Evolutionary conservation across 2,888 invertebrate species (phyloP).

Genomic region (Chrysolina oricalcia): DNA sequence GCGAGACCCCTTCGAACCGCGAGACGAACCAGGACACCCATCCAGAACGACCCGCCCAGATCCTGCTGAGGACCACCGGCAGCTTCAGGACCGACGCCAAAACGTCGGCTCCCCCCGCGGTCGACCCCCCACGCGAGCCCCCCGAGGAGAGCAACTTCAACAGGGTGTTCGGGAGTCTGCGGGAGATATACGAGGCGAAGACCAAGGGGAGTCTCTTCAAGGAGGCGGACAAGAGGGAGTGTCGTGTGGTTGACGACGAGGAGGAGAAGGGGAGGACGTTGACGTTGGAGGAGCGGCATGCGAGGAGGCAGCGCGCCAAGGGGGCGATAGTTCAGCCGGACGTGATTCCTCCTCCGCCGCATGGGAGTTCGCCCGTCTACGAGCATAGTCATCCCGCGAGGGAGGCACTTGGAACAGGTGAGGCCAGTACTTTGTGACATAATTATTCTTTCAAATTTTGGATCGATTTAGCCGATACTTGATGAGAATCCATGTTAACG

Average conservation of each 20-base stretch:
- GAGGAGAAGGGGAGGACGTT: constrained; percentile 78
- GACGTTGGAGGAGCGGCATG: constrained; percentile 83
- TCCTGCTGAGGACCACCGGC: constrained; percentile 80
- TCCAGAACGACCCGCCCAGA: constrained; percentile 74
- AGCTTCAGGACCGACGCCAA: constrained; percentile 78
- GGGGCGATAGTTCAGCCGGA: constrained; percentile 77
- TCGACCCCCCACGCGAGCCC: constrained; percentile 55
- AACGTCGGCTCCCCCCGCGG: neutral
- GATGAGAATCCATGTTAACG: no score
- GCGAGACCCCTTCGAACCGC: no score
- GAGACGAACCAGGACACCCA: constrained; percentile 71
- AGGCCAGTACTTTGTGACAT: constrained; percentile 13
- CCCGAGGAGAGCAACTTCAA: constrained; percentile 62
- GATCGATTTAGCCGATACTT: no score
- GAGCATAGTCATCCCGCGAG: constrained; percentile 77
- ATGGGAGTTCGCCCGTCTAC: constrained; percentile 74
- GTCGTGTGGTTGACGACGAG: constrained; percentile 67
- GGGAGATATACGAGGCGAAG: constrained; percentile 83
- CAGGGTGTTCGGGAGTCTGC: constrained; percentile 79
- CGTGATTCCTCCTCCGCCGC: constrained; percentile 79
- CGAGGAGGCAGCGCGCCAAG: constrained; percentile 79
- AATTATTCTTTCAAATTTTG: no score
- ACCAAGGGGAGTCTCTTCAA: constrained; percentile 68
- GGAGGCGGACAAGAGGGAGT: neutral
- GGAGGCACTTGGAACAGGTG: constrained; percentile 69